Evolutionary conservation across 2,888 invertebrate genomes (phyloP), one percentile per base, ranked within the genome.

Genomic region (Trissolcus japonicus): DNA sequence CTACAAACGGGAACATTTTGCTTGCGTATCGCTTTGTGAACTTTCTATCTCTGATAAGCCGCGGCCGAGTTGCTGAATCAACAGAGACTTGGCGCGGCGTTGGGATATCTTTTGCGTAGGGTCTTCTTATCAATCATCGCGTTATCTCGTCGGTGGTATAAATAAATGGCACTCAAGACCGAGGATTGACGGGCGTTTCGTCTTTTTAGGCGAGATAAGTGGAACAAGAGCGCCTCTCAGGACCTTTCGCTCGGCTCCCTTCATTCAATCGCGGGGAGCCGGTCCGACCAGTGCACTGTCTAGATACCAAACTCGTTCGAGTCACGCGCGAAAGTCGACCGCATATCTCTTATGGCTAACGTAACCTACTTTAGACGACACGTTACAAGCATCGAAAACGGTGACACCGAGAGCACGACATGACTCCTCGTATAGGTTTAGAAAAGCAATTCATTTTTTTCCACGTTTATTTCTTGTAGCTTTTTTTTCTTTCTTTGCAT

Each of bases 191-290:
- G 65, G 55, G 69, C 43, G 48, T 59, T 55, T 76, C 69, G 65
- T 71, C 66, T 71, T 76, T 76, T 76, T 76, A 65, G 54, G 29
- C 71, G 66, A 76, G 71, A 76, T 76, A 76, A 76, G 76, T 76
- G 66, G 76, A 71, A 76, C 76, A 76, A 76, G 76, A 71, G 65
- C 51, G 56, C 29, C 76, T 61, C 76, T 71, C 76, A 55, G 71
- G 57, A 57, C 76, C 63, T 76, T 76, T 69, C 66, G 66, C 66
- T 76, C 51, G 59, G 21, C 41, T 71, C 65, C 66, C 76, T 76
- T 66, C 69, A 71, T 76, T 76, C 55, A 69, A 71, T 71, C 65
- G 65, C 41, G 17, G 51, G 29, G 25, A 60, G 59, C 71, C 69
- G 76, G 69, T 76, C 56, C 62, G 51, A 76, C 68, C 75, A 76